Base-by-base conservation (phyloP, 2,113 vertebrate genomes). In the Cairina moschata region DNA sequence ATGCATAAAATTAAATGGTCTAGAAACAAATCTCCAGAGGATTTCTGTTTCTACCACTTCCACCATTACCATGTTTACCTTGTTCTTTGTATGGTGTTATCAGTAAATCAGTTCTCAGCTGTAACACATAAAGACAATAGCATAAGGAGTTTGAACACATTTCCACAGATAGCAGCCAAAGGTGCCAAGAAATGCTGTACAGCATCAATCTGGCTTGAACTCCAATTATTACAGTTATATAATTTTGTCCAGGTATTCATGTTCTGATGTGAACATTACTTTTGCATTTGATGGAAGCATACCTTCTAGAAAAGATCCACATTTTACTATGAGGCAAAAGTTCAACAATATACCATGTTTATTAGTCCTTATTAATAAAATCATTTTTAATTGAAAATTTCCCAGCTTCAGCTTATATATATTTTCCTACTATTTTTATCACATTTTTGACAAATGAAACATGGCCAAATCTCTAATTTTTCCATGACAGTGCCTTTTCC, bases 171-270 rank as follows among this genome's bases (percentile, higher is more conserved):
- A 56, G 77, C 18, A 13, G 0, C 8, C 46, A 87, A 58, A 91
- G n/a, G 28, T 0, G 0, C 6, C 50, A 82, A 86, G 34, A 46
- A 84, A 54, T n/a, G 34, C 20, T n/a, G 11, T 60, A 26, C 20
- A 26, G 17, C 26, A 63, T 29, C 32, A 34, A 8, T 62, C 46
- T 82, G 13, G 13, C 71, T 84, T 74, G 63, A 88, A 94, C 2
- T 17, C 15, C 9, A 56, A 0, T 65, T 52, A 25, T n/a, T 23
- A 66, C 48, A 74, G 10, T 62, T 65, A 34, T 4, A 32, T 79
- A 79, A 72, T 92, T 88, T 86, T 81, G 66, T 54, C 25, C 42
- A 80, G 22, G 40, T 86, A 90, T n/a, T 73, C 25, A 14, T 71
- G 8, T 31, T 80, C 40, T 60, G 16, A 40, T 59, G 25, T 44